phyloP scores from a whole-genome alignment of 1,140 invertebrate species.

The Bursaphelenchus mucronatus region DNA sequence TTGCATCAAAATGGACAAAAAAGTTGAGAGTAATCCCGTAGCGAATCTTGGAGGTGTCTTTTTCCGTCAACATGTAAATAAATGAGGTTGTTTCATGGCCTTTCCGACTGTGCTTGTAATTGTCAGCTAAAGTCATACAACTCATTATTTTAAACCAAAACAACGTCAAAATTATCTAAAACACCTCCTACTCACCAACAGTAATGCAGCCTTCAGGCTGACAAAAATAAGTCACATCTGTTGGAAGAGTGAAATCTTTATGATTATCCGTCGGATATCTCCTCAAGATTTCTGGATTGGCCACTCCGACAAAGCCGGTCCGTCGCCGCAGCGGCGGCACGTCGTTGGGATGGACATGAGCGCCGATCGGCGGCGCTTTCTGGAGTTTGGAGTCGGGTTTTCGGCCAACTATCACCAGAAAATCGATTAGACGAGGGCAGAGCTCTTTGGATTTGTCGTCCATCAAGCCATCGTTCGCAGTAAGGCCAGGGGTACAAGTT shows the following conservation, averaged over 20 bases:
- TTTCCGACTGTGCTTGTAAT: conserved; percentile 10
- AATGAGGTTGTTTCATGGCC: conserved; percentile 70
- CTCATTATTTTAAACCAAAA: conserved; percentile 4
- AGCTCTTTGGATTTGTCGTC: conserved; percentile 54
- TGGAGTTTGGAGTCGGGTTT: conserved; percentile 67
- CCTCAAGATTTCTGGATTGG: conserved; percentile 82
- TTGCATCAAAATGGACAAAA: conserved; percentile 75
- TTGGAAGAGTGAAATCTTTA: conserved; percentile 84
- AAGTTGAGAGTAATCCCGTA: conserved; percentile 98
- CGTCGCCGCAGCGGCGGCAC: not conserved
- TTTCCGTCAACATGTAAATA: conserved; percentile 96
- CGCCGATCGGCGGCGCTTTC: conserved; percentile 60
- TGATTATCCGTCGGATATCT: conserved; percentile 96
- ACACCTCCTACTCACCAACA: conserved; percentile 67
- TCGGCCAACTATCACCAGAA: conserved; percentile 89
- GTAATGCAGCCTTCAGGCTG: conserved; percentile 96
- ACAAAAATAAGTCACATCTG: conserved; percentile 98
- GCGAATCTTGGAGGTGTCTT: conserved; percentile 88
- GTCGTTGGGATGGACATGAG: conserved; percentile 6
- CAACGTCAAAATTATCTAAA: conserved; percentile 6
- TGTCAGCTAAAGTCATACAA: not conserved
- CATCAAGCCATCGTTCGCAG: conserved; percentile 28
- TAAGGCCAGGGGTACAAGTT: too few species aligned
- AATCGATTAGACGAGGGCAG: conserved; percentile 74
- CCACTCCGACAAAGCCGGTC: conserved; percentile 35